Conservation (phyloP, 2,888 invertebrate genomes). For the Eilema griseolum region DNA sequence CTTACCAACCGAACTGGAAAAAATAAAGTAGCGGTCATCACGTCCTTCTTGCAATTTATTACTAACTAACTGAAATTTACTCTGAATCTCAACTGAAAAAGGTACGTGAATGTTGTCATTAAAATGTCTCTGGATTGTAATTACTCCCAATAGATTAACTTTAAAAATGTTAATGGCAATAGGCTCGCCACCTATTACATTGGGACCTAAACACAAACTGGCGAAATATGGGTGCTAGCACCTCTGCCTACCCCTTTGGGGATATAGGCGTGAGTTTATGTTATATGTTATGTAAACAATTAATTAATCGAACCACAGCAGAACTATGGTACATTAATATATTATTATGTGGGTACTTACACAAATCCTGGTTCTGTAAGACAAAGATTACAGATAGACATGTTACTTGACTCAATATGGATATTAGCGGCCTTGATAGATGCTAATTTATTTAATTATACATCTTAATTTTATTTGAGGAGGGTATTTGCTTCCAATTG, state of each 20-base stretch:
- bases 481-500: too few species aligned
- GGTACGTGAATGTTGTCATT: neutral
- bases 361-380: too few species aligned
- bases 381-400: neutral
- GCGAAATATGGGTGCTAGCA: too few species aligned
- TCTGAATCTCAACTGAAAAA: neutral
- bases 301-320: neutral
- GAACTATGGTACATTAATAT: neutral
- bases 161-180: too few species aligned
- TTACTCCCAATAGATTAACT: neutral
- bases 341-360: too few species aligned
- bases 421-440: neutral
- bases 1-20: conserved; percentile 62
- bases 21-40: conserved; percentile 61
- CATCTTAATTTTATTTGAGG: neutral
- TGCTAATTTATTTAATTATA: neutral
- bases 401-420: neutral
- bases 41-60: conserved; percentile 41
- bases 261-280: too few species aligned
- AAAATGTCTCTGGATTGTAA: neutral
- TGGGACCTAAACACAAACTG: too few species aligned
- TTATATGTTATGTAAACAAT: too few species aligned
- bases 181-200: too few species aligned
- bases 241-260: too few species aligned
- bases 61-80: conserved; percentile 37